Base-by-base conservation (phyloP, 2,888 invertebrate species). In the Argynnis bischoffii region DNA sequence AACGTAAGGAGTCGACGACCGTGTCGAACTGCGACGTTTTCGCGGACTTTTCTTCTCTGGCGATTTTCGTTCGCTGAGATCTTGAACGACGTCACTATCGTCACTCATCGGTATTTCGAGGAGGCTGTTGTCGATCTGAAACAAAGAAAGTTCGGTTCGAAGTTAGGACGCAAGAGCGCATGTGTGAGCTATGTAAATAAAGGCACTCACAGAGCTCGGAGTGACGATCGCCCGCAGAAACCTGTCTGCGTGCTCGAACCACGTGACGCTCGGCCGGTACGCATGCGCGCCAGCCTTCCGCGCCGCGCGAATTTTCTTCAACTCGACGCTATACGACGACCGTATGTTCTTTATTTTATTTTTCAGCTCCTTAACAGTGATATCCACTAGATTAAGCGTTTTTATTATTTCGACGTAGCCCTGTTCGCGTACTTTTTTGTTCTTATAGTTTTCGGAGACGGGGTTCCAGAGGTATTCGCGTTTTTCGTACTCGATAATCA, bases 211-310 rank as follows among this genome's bases (percentile, higher is more conserved):
- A 75, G 92, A 92, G 85, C 91, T 92, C 81, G 92, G 93, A 71
- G 92, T 92, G 87, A 93, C 93, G 85, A 93, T 92, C 80, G 92
- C 92, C 79, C 92, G 88, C 78, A 93, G 89, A 84, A 93, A 93
- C 90, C 92, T 90, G 92, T 93, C 93, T 84, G 92, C 92, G 87
- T 92, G 92, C 80, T 92, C 90, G 83, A 92, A 93, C 93, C 93
- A 93, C 89, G 92, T 92, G 90, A 93, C 92, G 85, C 92, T 92
- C 71, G 93, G 93, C 75, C 90, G 83, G 88, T 93, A 93, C 89
- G 92, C 92, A 89, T 91, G 92, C 92, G 92, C 92, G 81, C 92
- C 89, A 77, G 90, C 90, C 86, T 92, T 91, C 78, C 93, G 80
- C 78, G 93, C 90, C 84, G 92, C 92, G 85, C 92, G 89, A 85